Evolutionary conservation across 2,797 vertebrate species (phyloP), one percentile per base, ranked within the genome.

Genomic region (Lindbergichthys nudifrons): DNA sequence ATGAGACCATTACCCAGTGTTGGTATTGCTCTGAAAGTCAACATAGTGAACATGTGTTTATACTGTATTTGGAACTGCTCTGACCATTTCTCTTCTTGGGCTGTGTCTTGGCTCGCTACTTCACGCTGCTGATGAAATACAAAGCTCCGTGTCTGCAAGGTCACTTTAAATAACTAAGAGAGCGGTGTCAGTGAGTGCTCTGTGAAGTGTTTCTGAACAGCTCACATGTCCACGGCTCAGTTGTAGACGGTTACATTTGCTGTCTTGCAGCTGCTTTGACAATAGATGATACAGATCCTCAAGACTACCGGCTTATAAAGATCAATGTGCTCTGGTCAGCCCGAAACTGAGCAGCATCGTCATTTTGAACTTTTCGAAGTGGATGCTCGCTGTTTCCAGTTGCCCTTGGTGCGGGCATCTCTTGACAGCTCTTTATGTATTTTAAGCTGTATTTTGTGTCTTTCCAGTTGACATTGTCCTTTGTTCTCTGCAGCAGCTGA

Each of bases 221-320:
- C 32, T 36, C 32, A 8, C 32, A 32, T 5, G 32, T 32, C 32
- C 7, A 32, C 6, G 8, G 32, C 32, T 2, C 32, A 7, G 32
- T 36, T 36, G 68, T 39, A 26, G 54, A 45, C 41, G 61, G 51
- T 61, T 52, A 46, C 60, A 39, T 66, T 61, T 51, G 65, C 13
- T 3, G 58, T 73, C 74, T 73, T 50, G 70, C 52, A 59, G 74
- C 18, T 46, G 70, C 70, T 69, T 54, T 92, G 87, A 88, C 82
- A 36, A 36, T 36, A 36, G 32, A 36, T 36, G 32, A 36, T 36
- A 36, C 32, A 36, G 32, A 36, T 6, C 32, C 32, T 9, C 32
- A 7, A 5, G 26, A 36, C 7, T 36, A 36, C 32, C 32, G 9
- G 32, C 6, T 36, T 36, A 8, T 1, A 36, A 36, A 36, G 8